phyloP scores from a whole-genome alignment of 2,113 vertebrate species.

The Melospiza georgiana region DNA sequence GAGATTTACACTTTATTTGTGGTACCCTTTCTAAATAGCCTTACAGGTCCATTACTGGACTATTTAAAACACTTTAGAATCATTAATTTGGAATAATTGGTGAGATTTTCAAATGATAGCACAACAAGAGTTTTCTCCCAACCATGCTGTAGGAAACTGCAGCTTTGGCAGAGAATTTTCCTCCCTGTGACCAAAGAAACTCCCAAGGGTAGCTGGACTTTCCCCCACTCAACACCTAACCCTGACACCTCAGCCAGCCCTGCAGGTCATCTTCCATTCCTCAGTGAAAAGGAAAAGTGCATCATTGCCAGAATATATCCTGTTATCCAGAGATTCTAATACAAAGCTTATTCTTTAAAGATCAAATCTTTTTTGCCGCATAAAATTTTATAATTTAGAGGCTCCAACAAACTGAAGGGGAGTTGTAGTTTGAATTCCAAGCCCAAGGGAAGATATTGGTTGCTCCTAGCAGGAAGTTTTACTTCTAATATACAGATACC shows the following conservation, averaged over 20 bases:
- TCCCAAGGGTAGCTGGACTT: background rate
- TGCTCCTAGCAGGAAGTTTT: background rate
- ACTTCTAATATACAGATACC: background rate
- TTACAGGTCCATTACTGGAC: background rate
- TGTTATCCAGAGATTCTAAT: background rate
- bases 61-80: background rate
- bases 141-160: background rate
- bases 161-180: background rate
- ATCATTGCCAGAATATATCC: background rate
- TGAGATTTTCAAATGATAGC: background rate
- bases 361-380: background rate
- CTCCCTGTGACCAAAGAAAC: background rate
- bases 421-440: background rate
- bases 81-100: background rate
- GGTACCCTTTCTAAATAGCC: background rate
- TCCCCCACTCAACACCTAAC: background rate
- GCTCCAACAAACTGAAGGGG: background rate
- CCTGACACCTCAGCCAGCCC: background rate
- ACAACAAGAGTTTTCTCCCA: background rate
- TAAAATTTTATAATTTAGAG: background rate
- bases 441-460: background rate
- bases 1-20: background rate
- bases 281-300: background rate
- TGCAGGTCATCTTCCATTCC: background rate
- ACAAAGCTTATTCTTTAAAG: background rate